Conservation (phyloP, 2,888 invertebrate genomes). For the Serrognathus titanus region DNA sequence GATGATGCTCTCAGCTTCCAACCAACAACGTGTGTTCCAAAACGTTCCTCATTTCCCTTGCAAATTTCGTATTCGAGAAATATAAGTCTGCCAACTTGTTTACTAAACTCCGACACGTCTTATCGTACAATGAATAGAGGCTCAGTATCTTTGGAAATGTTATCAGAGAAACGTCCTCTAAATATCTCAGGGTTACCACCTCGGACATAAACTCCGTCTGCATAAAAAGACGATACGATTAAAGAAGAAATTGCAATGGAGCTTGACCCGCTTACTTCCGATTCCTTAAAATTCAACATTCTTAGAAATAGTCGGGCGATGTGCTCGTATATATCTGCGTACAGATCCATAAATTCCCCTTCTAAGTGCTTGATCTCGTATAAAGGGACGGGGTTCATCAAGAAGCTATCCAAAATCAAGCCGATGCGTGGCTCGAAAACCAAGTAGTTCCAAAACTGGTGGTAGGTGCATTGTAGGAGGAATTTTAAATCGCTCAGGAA, state of each 20-base stretch:
- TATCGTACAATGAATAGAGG: slow-evolving; percentile 36
- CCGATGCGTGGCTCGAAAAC: slow-evolving; percentile 37
- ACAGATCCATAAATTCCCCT: slow-evolving; percentile 50
- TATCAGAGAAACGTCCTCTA: slow-evolving; percentile 38
- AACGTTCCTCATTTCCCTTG: slow-evolving; percentile 37
- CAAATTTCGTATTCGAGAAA: slow-evolving; percentile 34
- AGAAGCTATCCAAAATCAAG: slow-evolving; percentile 38
- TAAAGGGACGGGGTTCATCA: slow-evolving; percentile 41
- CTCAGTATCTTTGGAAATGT: slow-evolving; percentile 39
- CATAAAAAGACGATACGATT: slow-evolving; percentile 17
- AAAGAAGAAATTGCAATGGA: not conserved
- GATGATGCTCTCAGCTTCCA: slow-evolving; percentile 6
- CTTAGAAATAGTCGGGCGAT: slow-evolving; percentile 72
- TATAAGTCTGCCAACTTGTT: slow-evolving; percentile 35
- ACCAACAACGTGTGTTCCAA: slow-evolving; percentile 39
- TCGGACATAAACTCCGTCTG: slow-evolving; percentile 42
- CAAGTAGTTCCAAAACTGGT: slow-evolving; percentile 47
- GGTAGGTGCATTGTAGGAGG: slow-evolving; percentile 41
- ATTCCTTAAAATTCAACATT: slow-evolving; percentile 75
- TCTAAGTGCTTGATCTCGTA: slow-evolving; percentile 44
- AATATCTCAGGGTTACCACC: slow-evolving; percentile 32
- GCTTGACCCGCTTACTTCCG: slow-evolving; percentile 53
- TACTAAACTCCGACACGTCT: slow-evolving; percentile 35
- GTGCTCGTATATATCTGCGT: slow-evolving; percentile 59
- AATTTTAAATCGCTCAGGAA: slow-evolving; percentile 40